Evolutionary conservation across 2,113 vertebrate species (phyloP).

Genomic region (Danionella cerebrum): DNA sequence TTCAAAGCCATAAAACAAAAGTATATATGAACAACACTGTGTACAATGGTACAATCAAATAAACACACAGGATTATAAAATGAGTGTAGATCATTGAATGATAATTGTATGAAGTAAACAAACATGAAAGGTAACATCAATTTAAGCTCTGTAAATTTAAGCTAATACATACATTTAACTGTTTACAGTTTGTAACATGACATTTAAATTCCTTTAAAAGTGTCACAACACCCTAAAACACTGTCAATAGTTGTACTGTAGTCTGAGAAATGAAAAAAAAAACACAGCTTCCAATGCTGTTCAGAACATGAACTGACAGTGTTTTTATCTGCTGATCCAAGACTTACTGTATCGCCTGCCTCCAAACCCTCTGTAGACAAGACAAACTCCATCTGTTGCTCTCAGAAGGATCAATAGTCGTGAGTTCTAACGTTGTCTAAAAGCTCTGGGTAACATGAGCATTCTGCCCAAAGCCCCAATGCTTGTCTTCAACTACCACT

Average conservation of each 20-base stretch:
- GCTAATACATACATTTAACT: too few species aligned
- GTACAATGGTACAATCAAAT: too few species aligned
- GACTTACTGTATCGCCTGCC: constrained; percentile 24
- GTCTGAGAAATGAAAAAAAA: neutral
- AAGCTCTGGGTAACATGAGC: constrained; percentile 57
- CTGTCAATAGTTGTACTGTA: neutral
- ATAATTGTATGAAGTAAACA: too few species aligned
- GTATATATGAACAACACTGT: too few species aligned
- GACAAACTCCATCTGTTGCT: constrained; percentile 50
- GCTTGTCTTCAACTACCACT: constrained; percentile 4
- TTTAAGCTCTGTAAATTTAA: too few species aligned
- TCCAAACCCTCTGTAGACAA: constrained; percentile 20
- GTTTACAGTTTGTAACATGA: too few species aligned
- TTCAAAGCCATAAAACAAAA: too few species aligned
- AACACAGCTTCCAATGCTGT: neutral
- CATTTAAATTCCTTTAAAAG: too few species aligned
- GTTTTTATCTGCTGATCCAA: neutral
- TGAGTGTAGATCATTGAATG: too few species aligned
- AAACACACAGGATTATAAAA: too few species aligned
- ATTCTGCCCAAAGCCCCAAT: constrained; percentile 6
- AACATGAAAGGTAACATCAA: too few species aligned
- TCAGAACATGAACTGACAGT: neutral
- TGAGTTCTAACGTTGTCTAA: constrained; percentile 54
- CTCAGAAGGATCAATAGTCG: constrained; percentile 52
- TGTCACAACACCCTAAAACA: too few species aligned